phyloP scores from a whole-genome alignment of 2,797 vertebrate species.

The Molothrus ater region DNA sequence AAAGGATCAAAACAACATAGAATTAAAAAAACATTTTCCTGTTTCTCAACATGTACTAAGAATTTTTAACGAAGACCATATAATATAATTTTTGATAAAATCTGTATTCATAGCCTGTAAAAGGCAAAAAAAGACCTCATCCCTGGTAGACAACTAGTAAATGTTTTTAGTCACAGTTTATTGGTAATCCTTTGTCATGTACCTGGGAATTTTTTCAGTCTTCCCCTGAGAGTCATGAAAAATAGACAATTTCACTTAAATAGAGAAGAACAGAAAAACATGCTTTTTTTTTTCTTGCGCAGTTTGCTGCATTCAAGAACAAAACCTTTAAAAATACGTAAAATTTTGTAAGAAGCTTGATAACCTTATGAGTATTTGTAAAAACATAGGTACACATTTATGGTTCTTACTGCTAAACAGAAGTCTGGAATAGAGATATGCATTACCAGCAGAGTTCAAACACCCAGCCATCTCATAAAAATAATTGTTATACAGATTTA shows the following conservation, averaged over 20 bases:
- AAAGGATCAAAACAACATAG: background rate
- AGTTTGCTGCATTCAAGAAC: background rate
- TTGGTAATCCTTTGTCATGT: background rate
- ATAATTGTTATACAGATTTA: background rate
- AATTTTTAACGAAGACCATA: background rate
- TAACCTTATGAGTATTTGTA: background rate
- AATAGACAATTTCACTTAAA: background rate
- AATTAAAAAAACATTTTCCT: background rate
- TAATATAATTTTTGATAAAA: background rate
- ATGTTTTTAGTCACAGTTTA: background rate
- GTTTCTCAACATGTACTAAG: background rate
- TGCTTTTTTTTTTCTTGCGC: accelerated
- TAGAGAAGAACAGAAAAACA: background rate
- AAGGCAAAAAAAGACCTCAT: background rate
- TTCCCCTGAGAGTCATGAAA: background rate
- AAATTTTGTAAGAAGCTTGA: background rate
- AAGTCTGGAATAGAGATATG: background rate
- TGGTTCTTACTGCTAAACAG: background rate
- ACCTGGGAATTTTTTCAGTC: background rate
- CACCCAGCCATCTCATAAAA: background rate
- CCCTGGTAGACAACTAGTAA: background rate
- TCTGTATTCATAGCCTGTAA: background rate
- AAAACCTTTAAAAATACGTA: background rate
- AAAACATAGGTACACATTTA: background rate
- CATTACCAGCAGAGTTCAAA: background rate